Evolutionary conservation across 2,888 invertebrate species (phyloP).

Genomic region (Clepsis dumicolana): DNA sequence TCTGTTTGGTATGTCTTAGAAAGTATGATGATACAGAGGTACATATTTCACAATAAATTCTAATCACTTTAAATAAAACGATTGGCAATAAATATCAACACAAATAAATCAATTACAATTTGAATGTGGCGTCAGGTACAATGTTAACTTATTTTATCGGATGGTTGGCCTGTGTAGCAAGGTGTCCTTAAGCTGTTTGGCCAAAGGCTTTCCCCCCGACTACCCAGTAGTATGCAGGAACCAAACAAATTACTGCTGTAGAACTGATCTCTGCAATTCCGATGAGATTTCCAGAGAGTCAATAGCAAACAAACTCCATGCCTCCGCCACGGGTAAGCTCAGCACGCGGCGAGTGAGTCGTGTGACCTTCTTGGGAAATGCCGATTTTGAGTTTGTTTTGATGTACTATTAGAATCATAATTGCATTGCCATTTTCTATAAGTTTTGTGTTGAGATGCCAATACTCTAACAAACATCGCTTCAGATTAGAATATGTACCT

Average conservation of each 20-base stretch:
- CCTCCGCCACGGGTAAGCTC: conserved; percentile 75
- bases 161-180: conserved; percentile 75
- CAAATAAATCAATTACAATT: conserved; percentile 58
- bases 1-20: conserved; percentile 16
- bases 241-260: conserved; percentile 77
- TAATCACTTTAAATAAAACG: conserved; percentile 45
- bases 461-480: conserved; percentile 81
- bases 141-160: conserved; percentile 69
- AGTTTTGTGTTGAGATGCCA: conserved; percentile 85
- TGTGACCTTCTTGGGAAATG: conserved; percentile 72
- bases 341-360: conserved; percentile 60
- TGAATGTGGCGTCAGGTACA: conserved; percentile 51
- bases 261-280: conserved; percentile 78
- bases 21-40: conserved; percentile 48
- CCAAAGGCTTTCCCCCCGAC: conserved; percentile 85
- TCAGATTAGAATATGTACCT: conserved; percentile 82
- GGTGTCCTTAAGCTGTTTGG: conserved; percentile 86
- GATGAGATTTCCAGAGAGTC: conserved; percentile 70
- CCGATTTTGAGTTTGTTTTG: conserved; percentile 80
- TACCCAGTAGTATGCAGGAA: conserved; percentile 75
- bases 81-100: conserved; percentile 77
- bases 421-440: conserved; percentile 76
- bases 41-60: conserved; percentile 53
- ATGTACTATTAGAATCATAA: conserved; percentile 78
- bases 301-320: conserved; percentile 65